Evolutionary conservation across 2,888 invertebrate genomes (phyloP).

Genomic region (Caprella mutica): DNA sequence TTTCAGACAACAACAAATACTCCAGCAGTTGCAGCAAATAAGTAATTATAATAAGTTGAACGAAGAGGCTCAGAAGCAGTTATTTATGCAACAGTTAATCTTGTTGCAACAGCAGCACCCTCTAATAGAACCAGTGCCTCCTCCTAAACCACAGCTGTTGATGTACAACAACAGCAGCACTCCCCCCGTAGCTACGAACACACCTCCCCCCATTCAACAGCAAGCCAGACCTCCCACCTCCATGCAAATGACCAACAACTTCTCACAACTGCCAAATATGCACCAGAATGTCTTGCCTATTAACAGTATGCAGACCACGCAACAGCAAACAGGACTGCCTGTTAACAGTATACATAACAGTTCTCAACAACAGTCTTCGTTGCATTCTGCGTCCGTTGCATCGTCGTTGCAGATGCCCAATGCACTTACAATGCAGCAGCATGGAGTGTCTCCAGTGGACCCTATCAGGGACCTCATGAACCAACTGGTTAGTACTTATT

Average conservation of each 20-base stretch:
- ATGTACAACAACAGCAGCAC: not conserved
- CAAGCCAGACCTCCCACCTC: not conserved
- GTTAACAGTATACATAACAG: too few species aligned
- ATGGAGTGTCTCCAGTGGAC: constrained; percentile 20
- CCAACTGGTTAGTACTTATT: constrained; percentile 24
- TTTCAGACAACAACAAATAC: constrained; percentile 2
- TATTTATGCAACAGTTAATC: constrained; percentile 34
- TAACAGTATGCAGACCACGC: too few species aligned
- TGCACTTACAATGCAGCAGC: too few species aligned
- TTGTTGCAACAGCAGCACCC: constrained; percentile 1
- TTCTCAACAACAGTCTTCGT: too few species aligned
- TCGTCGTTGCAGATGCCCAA: too few species aligned
- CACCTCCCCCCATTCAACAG: not conserved
- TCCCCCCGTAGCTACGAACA: not conserved
- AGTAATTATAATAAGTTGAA: constrained; percentile 35
- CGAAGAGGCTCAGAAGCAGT: constrained; percentile 37
- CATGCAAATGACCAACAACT: not conserved
- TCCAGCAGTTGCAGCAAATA: constrained; percentile 28
- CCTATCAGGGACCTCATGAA: constrained; percentile 31
- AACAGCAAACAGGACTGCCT: too few species aligned
- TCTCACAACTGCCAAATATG: not conserved
- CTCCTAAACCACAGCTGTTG: too few species aligned
- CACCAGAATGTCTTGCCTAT: too few species aligned
- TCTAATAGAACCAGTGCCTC: too few species aligned
- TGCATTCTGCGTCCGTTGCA: too few species aligned